A percentile compares a stretch with the other conserved stretches of the same genome.
Conservation (phyloP, 1,140 invertebrate genomes). For the Drepana arcuata region DNA sequence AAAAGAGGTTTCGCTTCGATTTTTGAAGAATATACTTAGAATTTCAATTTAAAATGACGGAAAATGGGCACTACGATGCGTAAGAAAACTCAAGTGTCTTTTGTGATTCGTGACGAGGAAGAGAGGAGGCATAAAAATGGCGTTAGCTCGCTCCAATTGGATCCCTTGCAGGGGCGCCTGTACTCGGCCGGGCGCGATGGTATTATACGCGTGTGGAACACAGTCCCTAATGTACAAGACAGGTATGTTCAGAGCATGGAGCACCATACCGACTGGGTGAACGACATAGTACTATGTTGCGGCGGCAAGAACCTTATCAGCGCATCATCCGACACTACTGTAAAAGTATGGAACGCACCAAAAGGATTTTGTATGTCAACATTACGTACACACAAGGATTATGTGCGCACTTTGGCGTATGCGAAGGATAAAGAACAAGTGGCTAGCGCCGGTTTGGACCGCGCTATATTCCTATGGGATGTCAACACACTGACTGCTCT, state of each 20-base stretch:
- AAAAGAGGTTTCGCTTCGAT: too few species aligned
- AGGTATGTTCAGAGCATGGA: constrained; percentile 96
- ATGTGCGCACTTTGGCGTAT: constrained; percentile 98
- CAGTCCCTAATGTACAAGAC: constrained; percentile 74
- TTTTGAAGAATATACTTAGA: too few species aligned
- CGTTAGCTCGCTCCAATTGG: constrained; percentile 96
- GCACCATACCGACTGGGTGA: constrained; percentile 99
- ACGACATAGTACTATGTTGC: constrained; percentile 98
- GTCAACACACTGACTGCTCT: constrained; percentile 98
- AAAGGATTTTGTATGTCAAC: constrained; percentile 99
- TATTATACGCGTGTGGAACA: constrained; percentile 98
- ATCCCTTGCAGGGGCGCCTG: constrained; percentile 87
- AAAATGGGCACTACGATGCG: constrained; percentile 67
- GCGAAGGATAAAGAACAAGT: constrained; percentile 97
- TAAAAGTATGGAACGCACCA: constrained; percentile 99
- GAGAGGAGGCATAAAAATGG: constrained; percentile 95
- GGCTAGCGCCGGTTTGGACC: constrained; percentile 97
- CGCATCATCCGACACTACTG: constrained; percentile 98
- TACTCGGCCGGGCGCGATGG: constrained; percentile 99
- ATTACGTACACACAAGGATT: constrained; percentile 97
- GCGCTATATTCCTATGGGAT: constrained; percentile 99
- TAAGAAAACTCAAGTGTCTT: constrained; percentile 88
- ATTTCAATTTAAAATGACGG: constrained; percentile 57
- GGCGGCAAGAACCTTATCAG: constrained; percentile 98
- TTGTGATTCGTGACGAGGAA: constrained; percentile 97